Conservation (phyloP, 2,113 vertebrate genomes). For the Suricata suricatta region DNA sequence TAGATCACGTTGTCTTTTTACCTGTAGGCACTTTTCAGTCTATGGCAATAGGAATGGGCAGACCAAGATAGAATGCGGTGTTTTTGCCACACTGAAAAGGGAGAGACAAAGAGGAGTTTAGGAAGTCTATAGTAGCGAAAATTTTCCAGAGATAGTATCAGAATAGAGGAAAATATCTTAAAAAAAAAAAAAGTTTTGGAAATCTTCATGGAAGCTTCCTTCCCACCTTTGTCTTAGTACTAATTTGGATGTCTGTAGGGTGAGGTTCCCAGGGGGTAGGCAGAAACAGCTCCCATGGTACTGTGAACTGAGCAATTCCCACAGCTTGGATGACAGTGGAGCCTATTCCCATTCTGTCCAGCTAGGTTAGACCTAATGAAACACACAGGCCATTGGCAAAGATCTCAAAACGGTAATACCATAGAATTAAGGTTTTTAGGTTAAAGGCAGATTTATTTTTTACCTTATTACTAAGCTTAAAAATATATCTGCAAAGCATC, state of each 20-base stretch:
- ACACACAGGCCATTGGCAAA: background rate
- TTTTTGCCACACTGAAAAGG: background rate
- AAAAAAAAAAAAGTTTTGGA: background rate
- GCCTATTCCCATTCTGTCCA: background rate
- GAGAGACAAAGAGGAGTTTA: background rate
- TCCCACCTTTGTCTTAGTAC: background rate
- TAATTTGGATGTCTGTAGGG: background rate
- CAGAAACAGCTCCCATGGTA: background rate
- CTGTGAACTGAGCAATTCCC: background rate
- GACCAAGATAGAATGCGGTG: background rate
- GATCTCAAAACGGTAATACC: background rate
- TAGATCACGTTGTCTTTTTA: background rate
- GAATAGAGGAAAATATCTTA: background rate
- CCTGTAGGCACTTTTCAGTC: background rate
- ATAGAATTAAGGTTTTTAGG: background rate
- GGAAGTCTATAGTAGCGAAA: background rate
- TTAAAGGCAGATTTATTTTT: background rate
- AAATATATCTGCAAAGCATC: background rate
- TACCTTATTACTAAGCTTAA: background rate
- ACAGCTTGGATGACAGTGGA: background rate
- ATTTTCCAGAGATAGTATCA: background rate
- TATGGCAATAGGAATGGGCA: background rate
- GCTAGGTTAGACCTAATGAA: background rate
- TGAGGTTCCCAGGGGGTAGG: background rate
- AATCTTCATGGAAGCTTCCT: background rate